A percentile compares a stretch with the other conserved stretches of the same genome.
These are phyloP conservation scores for Schizothorax lantsangensis DNA, from an alignment of 2,797 vertebrate species.

Conservation along the genomic window DNA sequence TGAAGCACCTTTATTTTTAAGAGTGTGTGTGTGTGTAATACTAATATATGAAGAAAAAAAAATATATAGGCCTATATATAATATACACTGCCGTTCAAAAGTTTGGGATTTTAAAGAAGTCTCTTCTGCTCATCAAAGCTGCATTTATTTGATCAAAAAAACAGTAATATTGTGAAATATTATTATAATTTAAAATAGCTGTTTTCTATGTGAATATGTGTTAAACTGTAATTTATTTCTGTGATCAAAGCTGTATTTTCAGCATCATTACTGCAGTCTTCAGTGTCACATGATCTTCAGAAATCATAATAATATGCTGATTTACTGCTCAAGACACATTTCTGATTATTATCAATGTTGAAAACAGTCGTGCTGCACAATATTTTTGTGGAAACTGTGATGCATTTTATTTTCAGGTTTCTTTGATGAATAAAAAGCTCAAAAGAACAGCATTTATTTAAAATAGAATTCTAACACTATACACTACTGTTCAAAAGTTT, in stretches of 20 bases:
- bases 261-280: not conserved
- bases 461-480: not conserved
- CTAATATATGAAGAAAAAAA: too few species aligned
- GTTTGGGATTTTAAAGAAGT: too few species aligned
- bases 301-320: not conserved
- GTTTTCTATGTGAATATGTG: not conserved
- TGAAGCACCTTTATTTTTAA: too few species aligned
- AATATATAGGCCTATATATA: too few species aligned
- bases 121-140: too few species aligned
- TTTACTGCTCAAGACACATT: not conserved
- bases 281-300: not conserved
- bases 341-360: not conserved
- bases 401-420: too few species aligned
- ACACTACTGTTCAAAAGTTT: not conserved
- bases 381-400: too few species aligned
- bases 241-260: not conserved
- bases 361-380: too few species aligned
- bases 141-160: not conserved
- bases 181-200: fast-evolving
- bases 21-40: too few species aligned
- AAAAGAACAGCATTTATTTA: not conserved
- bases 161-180: not conserved
- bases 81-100: too few species aligned
- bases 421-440: too few species aligned
- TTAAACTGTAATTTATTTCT: not conserved